phyloP scores from a whole-genome alignment of 2,113 vertebrate genomes.

The Rhinolophus sinicus region DNA sequence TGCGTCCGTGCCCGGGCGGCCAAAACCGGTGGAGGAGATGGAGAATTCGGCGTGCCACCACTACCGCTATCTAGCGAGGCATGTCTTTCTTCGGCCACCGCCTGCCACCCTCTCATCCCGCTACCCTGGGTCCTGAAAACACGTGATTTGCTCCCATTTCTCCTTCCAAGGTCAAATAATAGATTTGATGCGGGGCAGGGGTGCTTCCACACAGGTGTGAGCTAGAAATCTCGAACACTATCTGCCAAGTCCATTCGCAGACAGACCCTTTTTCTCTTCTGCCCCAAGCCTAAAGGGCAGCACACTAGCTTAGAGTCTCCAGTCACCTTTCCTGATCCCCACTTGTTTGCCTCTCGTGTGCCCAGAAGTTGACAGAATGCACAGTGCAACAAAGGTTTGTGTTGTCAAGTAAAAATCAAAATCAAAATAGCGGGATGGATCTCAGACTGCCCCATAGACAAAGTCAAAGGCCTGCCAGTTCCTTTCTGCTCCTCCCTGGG shows the following conservation, averaged over 20 bases:
- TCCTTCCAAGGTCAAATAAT: slow-evolving; percentile 53
- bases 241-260: not conserved
- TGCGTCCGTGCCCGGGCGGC: not conserved
- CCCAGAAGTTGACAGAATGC: not conserved
- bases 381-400: not conserved
- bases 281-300: not conserved
- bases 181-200: not conserved
- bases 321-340: not conserved
- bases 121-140: not conserved
- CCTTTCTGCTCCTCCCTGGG: not conserved
- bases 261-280: not conserved
- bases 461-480: not conserved
- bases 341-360: not conserved
- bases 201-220: not conserved
- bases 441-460: not conserved
- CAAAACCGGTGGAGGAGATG: not conserved
- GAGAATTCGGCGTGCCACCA: not conserved
- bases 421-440: not conserved
- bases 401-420: not conserved
- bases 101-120: not conserved
- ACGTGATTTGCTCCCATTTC: not conserved
- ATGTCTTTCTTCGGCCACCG: rapidly evolving
- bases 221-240: not conserved
- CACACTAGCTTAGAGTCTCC: not conserved
- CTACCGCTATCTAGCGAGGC: not conserved